A percentile compares a stretch with the other conserved stretches of the same genome.
Conservation (phyloP, 2,888 invertebrate genomes). For the Diarsia rubi region DNA sequence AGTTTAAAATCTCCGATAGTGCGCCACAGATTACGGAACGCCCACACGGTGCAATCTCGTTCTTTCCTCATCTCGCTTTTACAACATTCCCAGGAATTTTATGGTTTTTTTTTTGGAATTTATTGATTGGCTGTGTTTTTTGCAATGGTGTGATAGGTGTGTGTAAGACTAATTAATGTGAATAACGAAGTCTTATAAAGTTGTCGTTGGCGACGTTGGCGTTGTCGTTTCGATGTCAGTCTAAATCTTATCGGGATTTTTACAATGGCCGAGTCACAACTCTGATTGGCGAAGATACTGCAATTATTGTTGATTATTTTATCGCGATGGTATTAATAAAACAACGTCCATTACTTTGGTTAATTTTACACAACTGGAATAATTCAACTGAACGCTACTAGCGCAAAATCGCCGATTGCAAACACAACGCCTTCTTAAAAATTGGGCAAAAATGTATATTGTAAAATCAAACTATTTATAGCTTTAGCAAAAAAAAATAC, state of each 20-base stretch:
- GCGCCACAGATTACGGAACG: constrained; percentile 19
- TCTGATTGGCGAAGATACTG: too few relatives aligned
- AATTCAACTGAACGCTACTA: too few relatives aligned
- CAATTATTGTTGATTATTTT: background rate
- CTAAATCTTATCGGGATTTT: too few relatives aligned
- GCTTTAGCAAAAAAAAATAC: too few relatives aligned
- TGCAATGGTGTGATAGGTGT: background rate
- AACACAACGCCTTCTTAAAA: too few relatives aligned
- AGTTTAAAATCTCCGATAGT: constrained; percentile 15
- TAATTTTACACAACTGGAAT: background rate
- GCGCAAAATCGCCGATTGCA: too few relatives aligned
- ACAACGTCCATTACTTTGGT: background rate
- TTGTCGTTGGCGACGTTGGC: too few relatives aligned
- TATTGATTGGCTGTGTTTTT: constrained; percentile 5
- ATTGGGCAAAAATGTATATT: too few relatives aligned
- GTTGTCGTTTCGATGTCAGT: too few relatives aligned
- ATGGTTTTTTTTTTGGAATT: constrained; percentile 14
- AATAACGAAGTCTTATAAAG: background rate
- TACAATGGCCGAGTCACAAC: too few relatives aligned
- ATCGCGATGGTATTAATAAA: background rate
- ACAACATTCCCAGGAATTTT: constrained; percentile 21
- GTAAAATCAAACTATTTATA: too few relatives aligned
- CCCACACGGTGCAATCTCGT: constrained; percentile 20
- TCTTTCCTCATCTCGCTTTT: constrained; percentile 8
- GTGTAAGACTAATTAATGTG: background rate